A percentile compares a stretch with the other conserved stretches of the same genome.
Conservation (phyloP, 2,888 invertebrate species). For the Monochamus alternatus region DNA sequence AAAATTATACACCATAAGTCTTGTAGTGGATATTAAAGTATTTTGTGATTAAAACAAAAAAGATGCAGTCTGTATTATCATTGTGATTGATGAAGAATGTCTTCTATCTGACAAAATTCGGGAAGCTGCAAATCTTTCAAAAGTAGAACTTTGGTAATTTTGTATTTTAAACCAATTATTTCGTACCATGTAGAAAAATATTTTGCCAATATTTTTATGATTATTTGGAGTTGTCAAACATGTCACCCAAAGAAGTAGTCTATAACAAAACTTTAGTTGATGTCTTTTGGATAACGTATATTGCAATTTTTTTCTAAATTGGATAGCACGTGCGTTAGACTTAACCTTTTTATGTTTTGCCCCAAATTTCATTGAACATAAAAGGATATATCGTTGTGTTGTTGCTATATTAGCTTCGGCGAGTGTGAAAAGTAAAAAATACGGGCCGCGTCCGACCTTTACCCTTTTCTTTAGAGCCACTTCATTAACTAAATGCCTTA, state of each 20-base stretch:
- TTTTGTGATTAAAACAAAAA: too few species aligned
- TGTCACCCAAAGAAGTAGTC: slow-evolving; percentile 19
- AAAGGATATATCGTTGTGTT: not conserved
- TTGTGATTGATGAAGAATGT: too few species aligned
- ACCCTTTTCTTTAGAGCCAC: not conserved
- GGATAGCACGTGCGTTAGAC: slow-evolving; percentile 20
- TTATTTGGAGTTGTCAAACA: not conserved
- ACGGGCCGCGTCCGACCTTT: not conserved
- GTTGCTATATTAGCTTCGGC: not conserved
- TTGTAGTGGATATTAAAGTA: too few species aligned
- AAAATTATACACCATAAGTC: too few species aligned
- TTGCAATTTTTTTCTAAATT: slow-evolving; percentile 41
- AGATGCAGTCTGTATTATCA: too few species aligned
- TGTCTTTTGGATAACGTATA: slow-evolving; percentile 38
- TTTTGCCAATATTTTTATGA: not conserved
- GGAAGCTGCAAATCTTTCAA: too few species aligned
- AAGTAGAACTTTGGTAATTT: too few species aligned
- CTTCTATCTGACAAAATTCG: too few species aligned
- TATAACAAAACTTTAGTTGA: slow-evolving; percentile 43
- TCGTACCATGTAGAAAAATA: not conserved
- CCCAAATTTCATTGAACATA: slow-evolving; percentile 44
- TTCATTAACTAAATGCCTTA: not conserved
- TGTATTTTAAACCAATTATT: too few species aligned
- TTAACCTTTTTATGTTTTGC: slow-evolving; percentile 45
- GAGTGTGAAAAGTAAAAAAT: not conserved